Conservation (phyloP, 2,113 vertebrate genomes). For the Atrichornis clamosus region DNA sequence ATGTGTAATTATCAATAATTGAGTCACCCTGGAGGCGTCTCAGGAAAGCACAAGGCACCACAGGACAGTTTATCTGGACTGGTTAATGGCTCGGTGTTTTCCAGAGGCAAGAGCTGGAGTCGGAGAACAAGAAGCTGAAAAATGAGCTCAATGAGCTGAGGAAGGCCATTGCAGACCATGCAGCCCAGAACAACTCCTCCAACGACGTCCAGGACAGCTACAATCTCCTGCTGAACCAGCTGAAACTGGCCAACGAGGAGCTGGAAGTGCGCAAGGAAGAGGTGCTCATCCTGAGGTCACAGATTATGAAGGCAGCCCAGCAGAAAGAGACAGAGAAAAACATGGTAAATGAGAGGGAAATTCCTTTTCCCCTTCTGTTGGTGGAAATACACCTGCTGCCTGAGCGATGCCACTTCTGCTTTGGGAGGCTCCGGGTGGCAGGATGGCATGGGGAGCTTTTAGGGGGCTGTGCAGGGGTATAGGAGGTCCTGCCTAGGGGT, state of each 20-base stretch:
- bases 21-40: not conserved
- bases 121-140: slow-evolving; percentile 95
- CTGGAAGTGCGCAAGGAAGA: slow-evolving; percentile 95
- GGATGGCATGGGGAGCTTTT: fast-evolving
- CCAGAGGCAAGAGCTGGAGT: slow-evolving; percentile 93
- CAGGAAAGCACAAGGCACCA: not conserved
- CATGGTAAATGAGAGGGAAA: slow-evolving; percentile 50
- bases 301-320: slow-evolving; percentile 84
- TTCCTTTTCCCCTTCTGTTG: fast-evolving
- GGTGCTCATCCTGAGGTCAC: slow-evolving; percentile 87
- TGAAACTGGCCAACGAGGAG: slow-evolving; percentile 87
- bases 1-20: fast-evolving
- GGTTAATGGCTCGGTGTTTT: not conserved
- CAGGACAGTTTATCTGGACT: not conserved
- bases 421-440: not conserved
- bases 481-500: not conserved
- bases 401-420: fast-evolving
- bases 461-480: not conserved
- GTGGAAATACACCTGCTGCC: not conserved
- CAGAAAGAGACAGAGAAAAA: slow-evolving; percentile 57
- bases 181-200: slow-evolving; percentile 60
- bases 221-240: slow-evolving; percentile 85
- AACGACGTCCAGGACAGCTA: slow-evolving; percentile 78
- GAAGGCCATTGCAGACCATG: slow-evolving; percentile 75
- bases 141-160: slow-evolving; percentile 90